Conservation (phyloP, 2,888 invertebrate genomes). For the Phyllotreta cruciferae region DNA sequence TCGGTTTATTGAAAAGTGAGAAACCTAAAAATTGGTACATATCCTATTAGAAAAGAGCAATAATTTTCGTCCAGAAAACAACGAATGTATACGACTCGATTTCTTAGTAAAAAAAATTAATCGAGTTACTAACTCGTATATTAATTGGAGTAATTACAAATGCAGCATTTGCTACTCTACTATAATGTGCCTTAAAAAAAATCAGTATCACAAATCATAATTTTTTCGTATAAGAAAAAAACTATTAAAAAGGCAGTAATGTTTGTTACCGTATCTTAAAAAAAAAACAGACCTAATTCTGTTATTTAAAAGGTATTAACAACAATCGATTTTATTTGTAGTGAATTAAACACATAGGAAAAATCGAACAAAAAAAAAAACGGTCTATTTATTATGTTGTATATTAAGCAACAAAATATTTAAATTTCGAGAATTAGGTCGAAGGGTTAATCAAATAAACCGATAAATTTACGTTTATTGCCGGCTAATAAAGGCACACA, state of each 20-base stretch:
- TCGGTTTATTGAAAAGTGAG: no score
- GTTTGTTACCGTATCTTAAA: constrained; percentile 43
- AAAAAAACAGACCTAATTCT: constrained; percentile 11
- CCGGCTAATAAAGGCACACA: constrained; percentile 38
- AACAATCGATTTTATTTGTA: background rate
- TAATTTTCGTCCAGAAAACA: no score
- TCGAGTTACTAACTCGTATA: no score
- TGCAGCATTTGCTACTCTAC: constrained; percentile 21
- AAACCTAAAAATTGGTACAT: no score
- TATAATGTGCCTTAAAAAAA: constrained; percentile 33
- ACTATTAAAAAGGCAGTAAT: constrained; percentile 35
- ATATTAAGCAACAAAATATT: no score
- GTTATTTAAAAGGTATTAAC: constrained; percentile 2
- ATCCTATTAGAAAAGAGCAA: no score
- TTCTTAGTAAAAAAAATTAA: no score
- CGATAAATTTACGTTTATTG: constrained; percentile 49
- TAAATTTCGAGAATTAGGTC: constrained; percentile 20
- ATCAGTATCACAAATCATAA: constrained; percentile 22
- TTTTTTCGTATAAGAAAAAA: background rate
- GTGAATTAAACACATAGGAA: background rate
- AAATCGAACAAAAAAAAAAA: constrained; percentile 1
- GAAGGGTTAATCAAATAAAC: constrained; percentile 35
- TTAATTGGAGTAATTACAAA: background rate
- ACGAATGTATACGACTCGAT: no score
- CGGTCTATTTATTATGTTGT: no score